These are phyloP conservation scores for Drosophila fungiperda DNA, from an alignment of 2,888 invertebrate genomes.

Conservation along the genomic window DNA sequence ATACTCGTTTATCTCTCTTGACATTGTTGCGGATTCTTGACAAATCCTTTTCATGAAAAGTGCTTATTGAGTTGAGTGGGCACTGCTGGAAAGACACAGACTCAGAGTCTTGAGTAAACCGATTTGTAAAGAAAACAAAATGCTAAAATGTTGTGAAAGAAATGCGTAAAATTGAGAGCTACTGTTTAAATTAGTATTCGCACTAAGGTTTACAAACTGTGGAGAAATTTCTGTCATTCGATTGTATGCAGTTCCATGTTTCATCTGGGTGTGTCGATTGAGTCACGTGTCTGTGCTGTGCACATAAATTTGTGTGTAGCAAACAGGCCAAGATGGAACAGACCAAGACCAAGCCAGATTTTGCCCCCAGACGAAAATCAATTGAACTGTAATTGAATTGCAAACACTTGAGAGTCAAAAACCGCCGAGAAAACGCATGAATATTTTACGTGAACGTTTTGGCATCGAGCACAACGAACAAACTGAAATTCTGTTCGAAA, in stretches of 20 bases:
- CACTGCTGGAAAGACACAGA: slow-evolving; percentile 2
- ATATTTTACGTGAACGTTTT: slow-evolving; percentile 78
- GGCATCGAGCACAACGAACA: slow-evolving; percentile 43
- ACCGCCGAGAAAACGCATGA: slow-evolving; percentile 73
- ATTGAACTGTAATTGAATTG: slow-evolving; percentile 79
- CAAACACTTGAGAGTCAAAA: slow-evolving; percentile 72
- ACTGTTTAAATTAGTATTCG: background rate
- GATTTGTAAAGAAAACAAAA: background rate
- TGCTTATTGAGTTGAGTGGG: slow-evolving; percentile 25
- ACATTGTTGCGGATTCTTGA: background rate
- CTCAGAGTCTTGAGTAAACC: background rate
- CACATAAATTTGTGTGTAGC: slow-evolving; percentile 42
- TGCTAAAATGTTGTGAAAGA: background rate
- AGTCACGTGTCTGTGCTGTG: slow-evolving; percentile 32
- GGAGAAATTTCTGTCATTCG: slow-evolving; percentile 1
- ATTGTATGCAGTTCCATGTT: slow-evolving; percentile 10
- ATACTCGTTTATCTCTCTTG: slow-evolving; percentile 20
- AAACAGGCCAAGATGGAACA: slow-evolving; percentile 8
- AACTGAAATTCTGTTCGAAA: slow-evolving; percentile 13
- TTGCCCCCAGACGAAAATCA: slow-evolving; percentile 69
- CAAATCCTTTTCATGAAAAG: slow-evolving; percentile 15
- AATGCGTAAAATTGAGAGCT: background rate
- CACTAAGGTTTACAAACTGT: background rate
- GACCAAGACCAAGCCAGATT: slow-evolving; percentile 36
- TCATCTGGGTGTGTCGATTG: slow-evolving; percentile 23